A percentile compares a stretch with the other conserved stretches of the same genome.
Evolutionary conservation across 2,113 vertebrate species (phyloP).

Genomic region (Epinephelus moara): DNA sequence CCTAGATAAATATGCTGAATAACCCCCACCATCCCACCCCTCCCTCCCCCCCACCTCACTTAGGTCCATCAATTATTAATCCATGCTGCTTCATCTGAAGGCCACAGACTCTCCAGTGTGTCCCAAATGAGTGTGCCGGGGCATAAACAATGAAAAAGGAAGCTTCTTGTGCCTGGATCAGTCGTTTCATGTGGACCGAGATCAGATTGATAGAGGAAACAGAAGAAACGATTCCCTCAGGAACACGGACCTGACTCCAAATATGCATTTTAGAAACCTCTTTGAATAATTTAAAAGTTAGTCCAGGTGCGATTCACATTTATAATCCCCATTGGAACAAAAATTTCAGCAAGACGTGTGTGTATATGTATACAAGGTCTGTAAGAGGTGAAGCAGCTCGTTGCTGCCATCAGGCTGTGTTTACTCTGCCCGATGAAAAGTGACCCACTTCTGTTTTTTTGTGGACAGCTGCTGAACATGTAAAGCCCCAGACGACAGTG

Average conservation of each 20-base stretch:
- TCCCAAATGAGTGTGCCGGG: conserved; percentile 10
- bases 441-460: too few species aligned
- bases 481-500: too few species aligned
- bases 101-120: conserved; percentile 34
- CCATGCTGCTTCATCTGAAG: conserved; percentile 54
- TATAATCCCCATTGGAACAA: too few species aligned
- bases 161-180: conserved; percentile 4
- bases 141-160: conserved; percentile 31
- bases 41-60: neutral
- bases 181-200: neutral
- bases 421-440: too few species aligned
- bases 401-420: too few species aligned
- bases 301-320: too few species aligned
- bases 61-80: conserved; percentile 60
- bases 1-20: conserved; percentile 70
- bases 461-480: too few species aligned
- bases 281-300: neutral
- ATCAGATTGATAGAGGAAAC: neutral
- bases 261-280: neutral
- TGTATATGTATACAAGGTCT: too few species aligned
- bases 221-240: neutral
- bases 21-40: neutral
- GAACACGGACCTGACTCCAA: too few species aligned
- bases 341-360: too few species aligned
- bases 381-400: too few species aligned